Base-by-base conservation (phyloP, 2,113 vertebrate genomes). In the Apodemus sylvaticus region DNA sequence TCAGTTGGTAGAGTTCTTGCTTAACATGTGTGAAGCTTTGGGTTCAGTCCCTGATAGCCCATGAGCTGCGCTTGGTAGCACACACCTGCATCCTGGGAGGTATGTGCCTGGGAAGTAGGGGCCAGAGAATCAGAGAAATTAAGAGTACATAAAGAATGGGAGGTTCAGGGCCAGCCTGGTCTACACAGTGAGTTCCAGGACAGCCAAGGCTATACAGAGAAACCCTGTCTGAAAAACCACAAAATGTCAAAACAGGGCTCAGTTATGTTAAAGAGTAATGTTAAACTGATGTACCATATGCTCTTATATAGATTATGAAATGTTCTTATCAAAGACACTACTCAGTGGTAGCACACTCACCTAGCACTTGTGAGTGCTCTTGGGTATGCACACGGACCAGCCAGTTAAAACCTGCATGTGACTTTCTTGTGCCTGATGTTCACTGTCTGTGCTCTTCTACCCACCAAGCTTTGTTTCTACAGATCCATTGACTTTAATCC, bases 381-480 rank as follows among this genome's bases (percentile, higher is more conserved):
- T n/a, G 17, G 58, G 16, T 9, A 85, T 24, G 62, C 74, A 70
- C 39, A 51, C 14, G 45, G 5, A 7, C 70, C 20, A 68, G 64
- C 34, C 64, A 34, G 64, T 68, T 68, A 68, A 90, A 89, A 14
- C 20, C 51, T 64, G 88, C 55, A 31, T 45, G 70, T 86, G 82
- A 62, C 64, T 93, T 90, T 55, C 62, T 53, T 24, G 17, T 53
- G 20, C 55, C 81, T 85, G 16, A 62, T 87, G 24, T 79, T 95
- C 70, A 42, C 36, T 68, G 48, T 71, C 70, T 94, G 62, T 55
- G 86, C 77, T 60, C 16, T 83, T 42, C 71, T 55, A n/a, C 29
- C 79, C 53, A 88, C 77, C 71, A 55, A 42, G 5, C 89, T 82
- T 92, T 81, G 48, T 96, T 81, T 94, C 93, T 79, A n/a, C 55